Evolutionary conservation across 1,140 invertebrate species (phyloP), one percentile per base, ranked within the genome.

Genomic region (Trichogramma pretiosum): DNA sequence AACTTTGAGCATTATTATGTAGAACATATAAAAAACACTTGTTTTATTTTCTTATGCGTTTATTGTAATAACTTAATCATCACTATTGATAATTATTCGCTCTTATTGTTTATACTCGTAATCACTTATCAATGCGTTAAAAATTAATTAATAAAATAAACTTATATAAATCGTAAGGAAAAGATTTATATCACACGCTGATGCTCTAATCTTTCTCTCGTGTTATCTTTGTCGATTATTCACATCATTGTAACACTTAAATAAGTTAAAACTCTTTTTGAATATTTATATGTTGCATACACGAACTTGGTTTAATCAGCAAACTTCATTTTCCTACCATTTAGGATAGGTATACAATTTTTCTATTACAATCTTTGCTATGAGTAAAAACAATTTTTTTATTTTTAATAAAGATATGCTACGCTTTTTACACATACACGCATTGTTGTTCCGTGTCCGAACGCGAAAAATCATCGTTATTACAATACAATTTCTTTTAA

Each of bases 11-110:
- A 37, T 35, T 38, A 23, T 40, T 34, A 43, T 39, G 35, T 50
- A 54, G 36, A n/a, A n/a, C n/a, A n/a, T n/a, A n/a, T n/a, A n/a
- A 52, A 56, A 56, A 47, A 50, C 54, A 50, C 47, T 50, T 46
- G 46, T 16, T 52, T 46, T 50, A 46, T 38, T 53, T 48, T 52
- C 36, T 40, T 50, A 49, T 17, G 33, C 21, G 11, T 44, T 49
- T 44, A 49, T 49, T 44, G 14, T 32, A 30, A 38, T 44, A 42
- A 38, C 44, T 50, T 45, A 17, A 40, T 50, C 26, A 45, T 39
- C 30, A 22, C 38, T 46, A 14, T 34, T n/a, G n/a, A n/a, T n/a
- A n/a, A n/a, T n/a, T n/a, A n/a, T n/a, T n/a, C n/a, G n/a, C n/a
- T n/a, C 22, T 46, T 44, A 39, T 47, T n/a, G n/a, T n/a, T 41